Evolutionary conservation across 1,140 invertebrate species (phyloP).

Genomic region (Caenorhabditis brenneri): DNA sequence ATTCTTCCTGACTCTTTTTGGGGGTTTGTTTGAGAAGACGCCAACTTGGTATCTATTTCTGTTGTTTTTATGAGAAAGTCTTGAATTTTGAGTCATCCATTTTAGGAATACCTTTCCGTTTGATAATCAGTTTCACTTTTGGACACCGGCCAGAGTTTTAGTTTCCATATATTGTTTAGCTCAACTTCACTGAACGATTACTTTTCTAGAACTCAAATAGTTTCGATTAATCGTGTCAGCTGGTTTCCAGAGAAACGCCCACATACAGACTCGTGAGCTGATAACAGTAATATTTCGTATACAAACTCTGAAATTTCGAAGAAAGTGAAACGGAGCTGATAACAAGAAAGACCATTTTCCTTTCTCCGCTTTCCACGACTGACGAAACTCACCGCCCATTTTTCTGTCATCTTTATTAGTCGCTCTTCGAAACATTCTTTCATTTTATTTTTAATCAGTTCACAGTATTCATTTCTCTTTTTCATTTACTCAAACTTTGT

Average conservation of each 20-base stretch:
- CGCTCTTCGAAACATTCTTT: not conserved
- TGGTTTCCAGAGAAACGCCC: constrained; percentile 28
- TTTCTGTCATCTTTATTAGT: constrained; percentile 38
- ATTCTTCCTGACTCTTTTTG: not conserved
- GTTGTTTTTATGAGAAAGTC: too few relatives aligned
- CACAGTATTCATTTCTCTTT: too few relatives aligned
- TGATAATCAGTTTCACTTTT: too few relatives aligned
- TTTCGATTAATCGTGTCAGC: constrained; percentile 9
- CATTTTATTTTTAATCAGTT: too few relatives aligned
- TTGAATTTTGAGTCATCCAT: too few relatives aligned
- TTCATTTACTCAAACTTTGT: not conserved
- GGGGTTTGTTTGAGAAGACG: too few relatives aligned
- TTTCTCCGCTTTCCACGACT: constrained; percentile 25
- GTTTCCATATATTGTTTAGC: too few relatives aligned
- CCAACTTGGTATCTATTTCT: too few relatives aligned
- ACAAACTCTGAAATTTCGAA: not conserved
- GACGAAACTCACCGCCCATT: constrained; percentile 23
- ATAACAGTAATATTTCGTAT: constrained; percentile 15
- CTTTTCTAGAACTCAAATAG: not conserved
- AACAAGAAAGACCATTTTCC: not conserved
- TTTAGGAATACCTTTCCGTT: too few relatives aligned
- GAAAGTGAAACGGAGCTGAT: constrained; percentile 27
- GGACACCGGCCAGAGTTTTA: too few relatives aligned
- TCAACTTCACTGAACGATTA: too few relatives aligned
- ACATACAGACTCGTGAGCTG: constrained; percentile 7